Evolutionary conservation across 2,797 vertebrate genomes (phyloP).

Genomic region (Mus caroli): DNA sequence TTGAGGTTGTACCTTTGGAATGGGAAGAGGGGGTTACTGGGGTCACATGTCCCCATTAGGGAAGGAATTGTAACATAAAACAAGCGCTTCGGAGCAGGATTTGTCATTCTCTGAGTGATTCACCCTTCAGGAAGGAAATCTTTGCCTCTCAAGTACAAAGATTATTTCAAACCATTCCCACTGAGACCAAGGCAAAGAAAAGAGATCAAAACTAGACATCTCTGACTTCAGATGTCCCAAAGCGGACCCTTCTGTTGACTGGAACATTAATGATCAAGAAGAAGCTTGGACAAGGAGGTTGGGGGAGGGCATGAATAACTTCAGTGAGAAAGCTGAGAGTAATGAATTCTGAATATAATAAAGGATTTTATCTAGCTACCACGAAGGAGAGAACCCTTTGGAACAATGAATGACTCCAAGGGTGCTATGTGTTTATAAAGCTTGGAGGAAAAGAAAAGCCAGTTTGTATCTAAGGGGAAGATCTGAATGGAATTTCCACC

Average conservation of each 20-base stretch:
- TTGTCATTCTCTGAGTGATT: conserved; percentile 83
- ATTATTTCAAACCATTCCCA: conserved; percentile 65
- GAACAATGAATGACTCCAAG: neutral
- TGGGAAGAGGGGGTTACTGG: conserved; percentile 74
- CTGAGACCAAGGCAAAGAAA: conserved; percentile 44
- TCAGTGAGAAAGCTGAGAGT: neutral
- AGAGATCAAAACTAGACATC: conserved; percentile 44
- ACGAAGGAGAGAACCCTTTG: neutral
- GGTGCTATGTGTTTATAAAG: neutral
- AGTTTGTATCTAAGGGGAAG: conserved; percentile 50
- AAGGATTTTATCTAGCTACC: neutral
- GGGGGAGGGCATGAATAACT: neutral
- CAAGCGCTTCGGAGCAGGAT: conserved; percentile 60
- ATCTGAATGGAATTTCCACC: conserved; percentile 61
- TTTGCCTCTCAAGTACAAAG: conserved; percentile 67
- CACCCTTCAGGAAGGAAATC: conserved; percentile 81
- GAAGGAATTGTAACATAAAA: conserved; percentile 81
- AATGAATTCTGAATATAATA: neutral
- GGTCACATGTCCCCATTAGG: conserved; percentile 80
- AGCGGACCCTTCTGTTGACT: conserved; percentile 21
- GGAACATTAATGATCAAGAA: neutral
- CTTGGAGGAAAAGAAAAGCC: neutral
- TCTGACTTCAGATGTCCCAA: conserved; percentile 32
- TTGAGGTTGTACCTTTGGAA: conserved; percentile 78
- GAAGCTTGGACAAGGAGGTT: neutral